These are phyloP conservation scores for Heterochromis multidens DNA, from an alignment of 2,113 vertebrate species.

Conservation along the genomic window DNA sequence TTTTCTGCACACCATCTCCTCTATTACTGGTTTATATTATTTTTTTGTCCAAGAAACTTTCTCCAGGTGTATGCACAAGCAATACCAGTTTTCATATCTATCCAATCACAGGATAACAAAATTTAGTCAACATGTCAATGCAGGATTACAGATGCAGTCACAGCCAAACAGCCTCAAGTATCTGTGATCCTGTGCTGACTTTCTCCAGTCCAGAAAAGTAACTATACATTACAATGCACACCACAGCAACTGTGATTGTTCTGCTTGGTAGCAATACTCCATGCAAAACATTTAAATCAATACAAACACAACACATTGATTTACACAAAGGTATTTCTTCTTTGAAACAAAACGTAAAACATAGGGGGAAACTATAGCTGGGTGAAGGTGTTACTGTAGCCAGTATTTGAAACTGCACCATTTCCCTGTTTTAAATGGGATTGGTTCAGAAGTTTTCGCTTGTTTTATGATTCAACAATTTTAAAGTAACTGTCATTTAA, in stretches of 20 bases:
- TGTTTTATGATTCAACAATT: neutral
- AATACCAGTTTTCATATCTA: neutral
- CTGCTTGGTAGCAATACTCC: neutral
- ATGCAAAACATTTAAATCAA: neutral
- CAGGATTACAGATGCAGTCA: neutral
- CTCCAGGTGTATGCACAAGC: neutral
- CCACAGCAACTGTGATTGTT: neutral
- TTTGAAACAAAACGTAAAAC: neutral
- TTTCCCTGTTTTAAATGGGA: neutral
- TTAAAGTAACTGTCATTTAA: neutral
- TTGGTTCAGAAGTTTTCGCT: neutral
- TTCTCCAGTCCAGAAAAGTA: neutral
- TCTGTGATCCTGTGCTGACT: accelerated
- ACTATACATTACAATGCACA: neutral
- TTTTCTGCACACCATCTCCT: no score
- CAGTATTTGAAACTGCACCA: accelerated
- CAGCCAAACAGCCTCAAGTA: neutral
- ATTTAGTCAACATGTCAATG: neutral
- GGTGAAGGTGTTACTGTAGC: neutral
- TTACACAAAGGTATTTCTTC: neutral
- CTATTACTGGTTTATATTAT: neutral
- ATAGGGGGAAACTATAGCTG: neutral
- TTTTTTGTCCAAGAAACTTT: neutral
- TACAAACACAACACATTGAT: neutral
- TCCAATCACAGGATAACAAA: neutral